Percentiles rank a stretch among this genome's conserved stretches.
These are phyloP conservation scores for Trichomycterus rosablanca DNA, from an alignment of 2,113 vertebrate species.

Conservation along the genomic window DNA sequence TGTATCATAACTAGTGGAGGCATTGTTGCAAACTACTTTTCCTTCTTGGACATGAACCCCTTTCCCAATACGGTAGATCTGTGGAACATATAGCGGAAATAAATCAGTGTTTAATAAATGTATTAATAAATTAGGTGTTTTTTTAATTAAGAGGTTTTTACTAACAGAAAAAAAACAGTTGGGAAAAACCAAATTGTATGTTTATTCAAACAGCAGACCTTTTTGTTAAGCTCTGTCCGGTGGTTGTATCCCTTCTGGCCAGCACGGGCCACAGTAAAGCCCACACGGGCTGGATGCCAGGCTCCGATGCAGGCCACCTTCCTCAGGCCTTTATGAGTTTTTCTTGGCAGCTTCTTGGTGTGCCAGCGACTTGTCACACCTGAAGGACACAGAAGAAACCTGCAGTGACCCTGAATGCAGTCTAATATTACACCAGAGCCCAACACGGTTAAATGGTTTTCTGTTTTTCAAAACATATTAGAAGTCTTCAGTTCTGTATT, in stretches of 20 bases:
- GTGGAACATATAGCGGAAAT: not conserved
- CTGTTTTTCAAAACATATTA: too few species aligned
- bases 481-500: too few species aligned
- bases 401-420: not conserved
- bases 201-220: conserved; percentile 66
- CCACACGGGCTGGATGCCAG: conserved; percentile 95
- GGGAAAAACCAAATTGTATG: too few species aligned
- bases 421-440: too few species aligned
- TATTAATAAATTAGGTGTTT: not conserved
- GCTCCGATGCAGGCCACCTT: conserved; percentile 97
- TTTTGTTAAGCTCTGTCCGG: conserved; percentile 96
- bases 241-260: conserved; percentile 98
- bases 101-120: not conserved
- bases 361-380: conserved; percentile 98
- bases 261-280: conserved; percentile 90
- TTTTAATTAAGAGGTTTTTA: too few species aligned
- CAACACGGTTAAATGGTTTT: too few species aligned
- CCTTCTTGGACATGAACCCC: conserved; percentile 93
- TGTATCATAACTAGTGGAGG: conserved; percentile 90
- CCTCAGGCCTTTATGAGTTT: conserved; percentile 92
- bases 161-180: too few species aligned
- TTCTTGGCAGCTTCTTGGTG: conserved; percentile 95
- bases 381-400: conserved; percentile 38
- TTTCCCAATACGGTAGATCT: conserved; percentile 94
- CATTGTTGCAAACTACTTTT: conserved; percentile 91